These are phyloP conservation scores for Trigoniulus corallinus DNA, from an alignment of 1,140 invertebrate species.

Conservation along the genomic window DNA sequence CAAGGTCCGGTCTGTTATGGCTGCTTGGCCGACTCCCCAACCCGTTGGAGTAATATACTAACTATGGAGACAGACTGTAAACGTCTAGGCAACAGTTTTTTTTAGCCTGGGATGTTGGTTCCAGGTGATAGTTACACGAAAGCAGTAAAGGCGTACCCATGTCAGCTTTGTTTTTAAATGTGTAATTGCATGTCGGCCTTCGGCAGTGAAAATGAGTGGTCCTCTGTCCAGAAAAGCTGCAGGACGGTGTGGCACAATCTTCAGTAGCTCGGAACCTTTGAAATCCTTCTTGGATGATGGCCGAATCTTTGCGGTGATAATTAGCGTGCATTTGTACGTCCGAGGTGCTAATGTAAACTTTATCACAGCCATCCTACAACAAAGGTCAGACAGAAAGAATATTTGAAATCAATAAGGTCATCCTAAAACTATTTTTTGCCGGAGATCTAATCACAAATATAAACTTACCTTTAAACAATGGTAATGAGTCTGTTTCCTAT, in stretches of 20 bases:
- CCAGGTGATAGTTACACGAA: too few species aligned
- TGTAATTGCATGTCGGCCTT: constrained; percentile 72
- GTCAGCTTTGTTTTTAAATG: constrained; percentile 97
- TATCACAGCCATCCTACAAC: constrained; percentile 68
- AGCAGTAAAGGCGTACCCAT: constrained; percentile 74
- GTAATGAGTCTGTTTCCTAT: constrained; percentile 94
- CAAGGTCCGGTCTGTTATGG: too few species aligned
- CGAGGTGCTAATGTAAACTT: constrained; percentile 95
- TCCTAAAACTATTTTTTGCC: not conserved
- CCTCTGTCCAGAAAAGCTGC: constrained; percentile 81
- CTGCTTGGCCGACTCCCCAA: too few species aligned
- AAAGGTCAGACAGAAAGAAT: too few species aligned
- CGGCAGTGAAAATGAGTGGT: constrained; percentile 97
- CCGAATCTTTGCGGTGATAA: constrained; percentile 93
- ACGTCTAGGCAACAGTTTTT: too few species aligned
- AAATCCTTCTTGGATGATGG: constrained; percentile 93
- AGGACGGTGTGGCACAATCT: constrained; percentile 68
- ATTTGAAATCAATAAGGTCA: too few species aligned
- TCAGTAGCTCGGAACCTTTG: constrained; percentile 80
- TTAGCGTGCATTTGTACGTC: constrained; percentile 99
- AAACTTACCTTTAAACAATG: constrained; percentile 70
- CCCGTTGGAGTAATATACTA: too few species aligned
- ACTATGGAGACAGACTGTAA: too few species aligned
- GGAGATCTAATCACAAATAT: not conserved
- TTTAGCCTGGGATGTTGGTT: too few species aligned